Percentiles rank a stretch among this genome's conserved stretches.
Evolutionary conservation across 2,113 vertebrate genomes (phyloP).

Genomic region (Proteles cristata): DNA sequence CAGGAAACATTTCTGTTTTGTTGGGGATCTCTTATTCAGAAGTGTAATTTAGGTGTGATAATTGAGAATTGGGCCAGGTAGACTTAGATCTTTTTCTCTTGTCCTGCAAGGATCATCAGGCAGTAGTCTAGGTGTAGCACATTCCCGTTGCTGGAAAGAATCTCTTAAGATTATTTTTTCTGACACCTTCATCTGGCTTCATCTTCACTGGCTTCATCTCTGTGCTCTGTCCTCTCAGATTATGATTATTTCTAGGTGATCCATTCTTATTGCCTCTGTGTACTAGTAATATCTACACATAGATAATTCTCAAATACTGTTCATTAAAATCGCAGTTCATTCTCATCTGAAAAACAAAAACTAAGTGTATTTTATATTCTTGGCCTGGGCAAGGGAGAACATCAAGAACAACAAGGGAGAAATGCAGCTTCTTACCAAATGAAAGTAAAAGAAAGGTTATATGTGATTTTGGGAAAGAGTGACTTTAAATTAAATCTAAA

Average conservation of each 20-base stretch:
- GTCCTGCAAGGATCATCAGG: neutral
- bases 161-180: neutral
- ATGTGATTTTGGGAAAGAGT: neutral
- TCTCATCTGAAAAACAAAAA: neutral
- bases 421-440: neutral
- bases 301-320: neutral
- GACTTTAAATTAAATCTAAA: slow-evolving; percentile 21
- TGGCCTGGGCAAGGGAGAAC: neutral
- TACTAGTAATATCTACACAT: neutral
- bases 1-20: neutral
- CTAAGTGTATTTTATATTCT: neutral
- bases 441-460: neutral
- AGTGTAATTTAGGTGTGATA: neutral
- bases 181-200: neutral
- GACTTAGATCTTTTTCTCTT: neutral
- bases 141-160: neutral
- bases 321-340: neutral
- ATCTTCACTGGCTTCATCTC: neutral
- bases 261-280: neutral
- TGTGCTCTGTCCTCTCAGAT: neutral
- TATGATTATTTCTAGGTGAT: neutral
- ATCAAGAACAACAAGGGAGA: neutral
- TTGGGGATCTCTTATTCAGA: neutral
- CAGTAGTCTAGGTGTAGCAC: neutral
- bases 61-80: neutral